Evolutionary conservation across 2,113 vertebrate genomes (phyloP), one percentile per base, ranked within the genome.

Genomic region (Emydocephalus ijimae): DNA sequence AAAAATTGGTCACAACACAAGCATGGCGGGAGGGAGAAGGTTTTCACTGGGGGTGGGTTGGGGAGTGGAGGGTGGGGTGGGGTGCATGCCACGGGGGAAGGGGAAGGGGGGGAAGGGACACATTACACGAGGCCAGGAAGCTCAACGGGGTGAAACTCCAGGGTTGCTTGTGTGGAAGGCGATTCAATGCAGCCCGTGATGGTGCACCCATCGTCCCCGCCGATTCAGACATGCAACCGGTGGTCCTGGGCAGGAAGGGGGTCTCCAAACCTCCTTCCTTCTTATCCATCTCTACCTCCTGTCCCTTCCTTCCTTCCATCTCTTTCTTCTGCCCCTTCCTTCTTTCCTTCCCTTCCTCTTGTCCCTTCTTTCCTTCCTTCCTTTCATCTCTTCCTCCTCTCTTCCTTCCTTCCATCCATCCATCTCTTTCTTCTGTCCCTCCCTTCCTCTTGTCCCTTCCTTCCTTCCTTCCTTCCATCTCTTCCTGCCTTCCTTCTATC

Each of bases 81-180:
- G 88, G 39, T 39, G 48, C 48, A 48, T 4, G 89, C 45, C 74
- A 89, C 1, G 5, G 87, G 43, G 43, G 3, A 3, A 3, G 43
- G 43, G 43, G 43, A 7, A 26, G 29, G 10, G 64, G n/a, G 64
- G 14, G 64, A 2, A 56, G 10, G 61, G 94, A 93, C 91, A 93
- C 95, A 97, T 97, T 97, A 98, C 45, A 96, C 97, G 96, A 97
- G 98, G 96, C 97, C 97, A 92, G 59, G 94, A 93, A 95, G n/a
- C 18, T 95, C 64, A 87, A 21, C n/a, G 39, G 8, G 50, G 0
- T 21, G 23, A 2, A 48, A 18, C 43, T 29, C 24, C 59, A 29
- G 59, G 24, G 8, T 18, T 34, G 14, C 14, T 48, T 48, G 48
- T 74, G n/a, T 34, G 64, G n/a, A 18, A 7, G n/a, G n/a, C 6